Conservation (phyloP, 1,140 invertebrate species). For the Hestina assimilis region DNA sequence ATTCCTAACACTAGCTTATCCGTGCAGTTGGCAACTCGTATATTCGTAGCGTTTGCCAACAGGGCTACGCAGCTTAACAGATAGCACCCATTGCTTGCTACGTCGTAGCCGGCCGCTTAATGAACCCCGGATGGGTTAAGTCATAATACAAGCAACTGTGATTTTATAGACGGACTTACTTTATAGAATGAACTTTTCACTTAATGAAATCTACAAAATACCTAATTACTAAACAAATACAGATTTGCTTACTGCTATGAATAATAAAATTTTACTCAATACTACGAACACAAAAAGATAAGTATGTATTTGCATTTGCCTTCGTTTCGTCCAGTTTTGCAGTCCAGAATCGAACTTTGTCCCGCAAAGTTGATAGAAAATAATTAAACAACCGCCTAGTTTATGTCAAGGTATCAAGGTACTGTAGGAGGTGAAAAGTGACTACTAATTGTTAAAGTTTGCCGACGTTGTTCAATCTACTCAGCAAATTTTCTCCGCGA, state of each 20-base stretch:
- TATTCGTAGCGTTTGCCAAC: constrained; percentile 66
- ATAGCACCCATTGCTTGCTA: constrained; percentile 47
- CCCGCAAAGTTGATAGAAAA: constrained; percentile 39
- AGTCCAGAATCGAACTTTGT: constrained; percentile 47
- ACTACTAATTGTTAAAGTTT: constrained; percentile 60
- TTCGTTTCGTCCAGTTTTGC: constrained; percentile 28
- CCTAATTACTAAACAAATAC: too few relatives aligned
- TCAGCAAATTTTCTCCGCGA: constrained; percentile 1
- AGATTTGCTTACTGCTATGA: too few relatives aligned
- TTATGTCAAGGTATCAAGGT: constrained; percentile 44
- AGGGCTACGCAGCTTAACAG: constrained; percentile 58
- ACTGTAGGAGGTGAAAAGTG: constrained; percentile 25
- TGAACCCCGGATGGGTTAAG: constrained; percentile 5
- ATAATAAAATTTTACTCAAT: neutral
- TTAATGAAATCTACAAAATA: too few relatives aligned
- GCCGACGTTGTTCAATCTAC: constrained; percentile 6
- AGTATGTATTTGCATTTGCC: neutral
- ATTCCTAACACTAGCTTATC: constrained; percentile 38
- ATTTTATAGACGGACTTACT: constrained; percentile 16
- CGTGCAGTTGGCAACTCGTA: constrained; percentile 54
- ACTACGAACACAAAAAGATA: neutral
- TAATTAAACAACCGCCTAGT: constrained; percentile 63
- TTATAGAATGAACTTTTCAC: too few relatives aligned
- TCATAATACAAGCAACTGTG: constrained; percentile 11
- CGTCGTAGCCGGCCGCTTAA: constrained; percentile 39